Evolutionary conservation across 37 sponge, comb jelly and placozoan species (phyloP).

Genomic region (Haliclona indistincta): DNA sequence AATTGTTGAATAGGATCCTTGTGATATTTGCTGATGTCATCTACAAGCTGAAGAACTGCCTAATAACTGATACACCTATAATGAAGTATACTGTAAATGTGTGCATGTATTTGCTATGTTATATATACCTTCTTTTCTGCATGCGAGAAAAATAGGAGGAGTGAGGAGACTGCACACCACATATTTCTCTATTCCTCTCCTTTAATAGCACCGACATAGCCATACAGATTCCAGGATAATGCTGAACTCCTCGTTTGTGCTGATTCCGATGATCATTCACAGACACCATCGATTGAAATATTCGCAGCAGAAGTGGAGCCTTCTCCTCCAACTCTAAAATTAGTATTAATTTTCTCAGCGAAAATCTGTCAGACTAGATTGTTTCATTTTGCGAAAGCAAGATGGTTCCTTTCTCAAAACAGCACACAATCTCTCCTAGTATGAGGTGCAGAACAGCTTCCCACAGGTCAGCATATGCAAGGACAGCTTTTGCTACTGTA

Average conservation of each 20-base stretch:
- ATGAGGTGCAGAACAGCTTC: neutral
- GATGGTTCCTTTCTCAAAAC: no score
- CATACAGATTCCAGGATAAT: constrained; percentile 16
- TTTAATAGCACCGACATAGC: neutral
- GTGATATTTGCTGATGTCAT: constrained; percentile 10
- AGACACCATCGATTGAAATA: neutral
- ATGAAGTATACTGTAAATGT: no score
- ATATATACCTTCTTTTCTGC: neutral
- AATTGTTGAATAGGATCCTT: neutral
- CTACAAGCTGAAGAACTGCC: neutral
- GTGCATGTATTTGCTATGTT: no score
- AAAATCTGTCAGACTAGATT: no score
- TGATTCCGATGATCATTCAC: constrained; percentile 7
- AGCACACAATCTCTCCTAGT: neutral
- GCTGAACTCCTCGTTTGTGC: neutral
- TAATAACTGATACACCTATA: constrained; percentile 14
- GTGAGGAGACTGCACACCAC: neutral
- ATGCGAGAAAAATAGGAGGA: neutral
- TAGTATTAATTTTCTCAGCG: no score
- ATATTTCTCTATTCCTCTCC: constrained; percentile 8
- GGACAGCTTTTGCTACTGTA: neutral
- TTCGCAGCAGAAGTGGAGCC: constrained; percentile 5
- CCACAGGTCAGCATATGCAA: neutral
- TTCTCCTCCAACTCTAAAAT: constrained; percentile 2
- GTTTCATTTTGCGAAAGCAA: no score